These are phyloP conservation scores for Oceanites oceanicus DNA, from an alignment of 2,113 vertebrate genomes.

Conservation along the genomic window DNA sequence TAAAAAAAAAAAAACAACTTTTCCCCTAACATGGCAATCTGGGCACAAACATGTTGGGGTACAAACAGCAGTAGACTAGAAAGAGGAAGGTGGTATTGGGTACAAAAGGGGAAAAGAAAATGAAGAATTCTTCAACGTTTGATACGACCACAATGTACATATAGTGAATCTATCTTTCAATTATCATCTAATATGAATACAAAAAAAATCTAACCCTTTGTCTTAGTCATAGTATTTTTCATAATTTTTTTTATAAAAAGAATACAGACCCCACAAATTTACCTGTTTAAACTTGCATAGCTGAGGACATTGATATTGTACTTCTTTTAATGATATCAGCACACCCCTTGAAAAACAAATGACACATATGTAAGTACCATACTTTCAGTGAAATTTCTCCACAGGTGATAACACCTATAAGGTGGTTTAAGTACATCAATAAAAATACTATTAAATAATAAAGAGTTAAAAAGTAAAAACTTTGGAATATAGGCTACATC, in stretches of 20 bases:
- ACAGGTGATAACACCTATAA: not conserved
- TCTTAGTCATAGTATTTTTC: not conserved
- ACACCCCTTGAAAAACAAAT: not conserved
- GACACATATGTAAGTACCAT: not conserved
- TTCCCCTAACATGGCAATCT: not conserved
- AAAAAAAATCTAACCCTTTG: not conserved
- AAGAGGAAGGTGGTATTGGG: not conserved
- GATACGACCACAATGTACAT: not conserved
- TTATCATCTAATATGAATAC: not conserved
- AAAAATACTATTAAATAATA: not conserved
- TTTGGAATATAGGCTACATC: not conserved
- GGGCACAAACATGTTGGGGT: not conserved
- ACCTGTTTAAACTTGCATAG: not conserved
- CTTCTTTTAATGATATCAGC: not conserved
- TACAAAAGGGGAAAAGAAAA: not conserved
- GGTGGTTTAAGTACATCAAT: not conserved
- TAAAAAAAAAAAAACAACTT: not conserved
- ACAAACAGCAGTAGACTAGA: not conserved
- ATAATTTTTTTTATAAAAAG: not conserved
- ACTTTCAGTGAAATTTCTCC: not conserved
- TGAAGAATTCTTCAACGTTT: not conserved
- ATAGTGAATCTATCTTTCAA: not conserved
- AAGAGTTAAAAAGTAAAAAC: not conserved
- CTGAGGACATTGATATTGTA: not conserved
- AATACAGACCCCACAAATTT: not conserved